phyloP scores from a whole-genome alignment of 2,113 vertebrate species.

The Scartelaos histophorus region DNA sequence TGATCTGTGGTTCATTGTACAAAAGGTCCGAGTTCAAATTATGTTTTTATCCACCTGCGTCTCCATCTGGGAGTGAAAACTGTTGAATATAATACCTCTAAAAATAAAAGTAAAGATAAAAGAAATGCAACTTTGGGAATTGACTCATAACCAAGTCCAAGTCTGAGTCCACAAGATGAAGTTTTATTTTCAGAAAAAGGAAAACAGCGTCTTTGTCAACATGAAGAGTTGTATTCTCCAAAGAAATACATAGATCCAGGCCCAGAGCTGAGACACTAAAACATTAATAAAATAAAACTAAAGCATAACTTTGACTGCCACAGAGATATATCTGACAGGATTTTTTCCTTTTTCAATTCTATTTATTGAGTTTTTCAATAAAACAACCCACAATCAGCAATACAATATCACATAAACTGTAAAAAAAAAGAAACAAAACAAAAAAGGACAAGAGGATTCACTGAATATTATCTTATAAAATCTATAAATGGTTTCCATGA shows the following conservation, averaged over 20 bases:
- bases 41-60: neutral
- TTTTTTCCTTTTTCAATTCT: too few relatives aligned
- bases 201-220: neutral
- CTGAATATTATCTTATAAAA: too few relatives aligned
- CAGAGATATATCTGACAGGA: too few relatives aligned
- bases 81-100: neutral
- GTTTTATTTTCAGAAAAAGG: neutral
- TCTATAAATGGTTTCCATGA: too few relatives aligned
- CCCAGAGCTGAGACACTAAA: neutral
- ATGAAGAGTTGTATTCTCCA: neutral
- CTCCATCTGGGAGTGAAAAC: neutral
- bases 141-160: conserved; percentile 1
- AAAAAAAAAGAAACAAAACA: too few relatives aligned
- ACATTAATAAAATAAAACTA: neutral
- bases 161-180: neutral
- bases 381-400: too few relatives aligned
- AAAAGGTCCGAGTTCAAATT: neutral
- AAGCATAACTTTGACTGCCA: neutral
- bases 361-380: too few relatives aligned
- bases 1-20: neutral
- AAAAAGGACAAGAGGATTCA: too few relatives aligned
- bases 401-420: too few relatives aligned
- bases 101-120: neutral
- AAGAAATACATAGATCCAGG: neutral
- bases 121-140: neutral